Percentiles rank a stretch among this genome's conserved stretches.
phyloP scores from a whole-genome alignment of 2,113 vertebrate genomes.

The Bos taurus region DNA sequence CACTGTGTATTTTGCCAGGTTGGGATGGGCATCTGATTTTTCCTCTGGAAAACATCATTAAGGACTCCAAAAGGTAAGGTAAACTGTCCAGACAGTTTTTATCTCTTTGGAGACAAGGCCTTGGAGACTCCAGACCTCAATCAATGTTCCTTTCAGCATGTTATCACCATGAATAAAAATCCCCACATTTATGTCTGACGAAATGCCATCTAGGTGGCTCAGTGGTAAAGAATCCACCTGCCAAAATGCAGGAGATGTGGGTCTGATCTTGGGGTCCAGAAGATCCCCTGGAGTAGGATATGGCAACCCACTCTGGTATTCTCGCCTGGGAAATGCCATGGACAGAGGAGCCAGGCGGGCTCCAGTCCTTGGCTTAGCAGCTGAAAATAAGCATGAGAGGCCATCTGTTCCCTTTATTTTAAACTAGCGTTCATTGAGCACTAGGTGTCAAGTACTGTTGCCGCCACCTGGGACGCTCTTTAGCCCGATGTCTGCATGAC shows the following conservation, averaged over 20 bases:
- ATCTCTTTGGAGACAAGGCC: not conserved
- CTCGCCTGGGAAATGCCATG: not conserved
- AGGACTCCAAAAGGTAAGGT: not conserved
- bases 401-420: not conserved
- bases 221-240: not conserved
- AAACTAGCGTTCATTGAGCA: not conserved
- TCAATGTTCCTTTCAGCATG: not conserved
- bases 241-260: not conserved
- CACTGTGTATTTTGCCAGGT: not conserved
- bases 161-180: not conserved
- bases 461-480: not conserved
- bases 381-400: not conserved
- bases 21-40: not conserved
- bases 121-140: not conserved
- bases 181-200: not conserved
- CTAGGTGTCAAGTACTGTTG: not conserved
- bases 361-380: not conserved
- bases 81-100: not conserved
- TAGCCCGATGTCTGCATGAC: accelerated
- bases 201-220: not conserved
- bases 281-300: not conserved
- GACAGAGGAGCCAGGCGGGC: not conserved
- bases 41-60: not conserved
- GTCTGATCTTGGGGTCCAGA: not conserved
- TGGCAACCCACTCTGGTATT: not conserved